phyloP scores from a whole-genome alignment of 2,888 invertebrate species.

The Tuta absoluta region DNA sequence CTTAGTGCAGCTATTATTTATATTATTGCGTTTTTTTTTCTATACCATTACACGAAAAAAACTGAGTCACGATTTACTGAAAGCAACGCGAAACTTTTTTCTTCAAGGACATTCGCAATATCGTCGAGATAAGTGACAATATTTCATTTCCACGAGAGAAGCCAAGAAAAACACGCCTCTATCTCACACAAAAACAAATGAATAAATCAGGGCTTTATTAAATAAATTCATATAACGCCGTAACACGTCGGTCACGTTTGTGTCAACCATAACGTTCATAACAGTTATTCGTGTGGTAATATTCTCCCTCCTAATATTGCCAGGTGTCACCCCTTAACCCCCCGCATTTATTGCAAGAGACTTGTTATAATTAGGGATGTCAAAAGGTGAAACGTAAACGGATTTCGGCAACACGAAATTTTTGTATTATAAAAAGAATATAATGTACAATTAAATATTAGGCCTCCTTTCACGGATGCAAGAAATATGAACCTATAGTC shows the following conservation, averaged over 20 bases:
- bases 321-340: slow-evolving; percentile 70
- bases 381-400: not conserved
- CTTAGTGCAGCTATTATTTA: too few species aligned
- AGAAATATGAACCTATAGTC: too few species aligned
- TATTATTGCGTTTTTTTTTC: too few species aligned
- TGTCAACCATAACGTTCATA: slow-evolving; percentile 62
- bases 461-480: too few species aligned
- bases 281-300: slow-evolving; percentile 60
- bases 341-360: slow-evolving; percentile 62
- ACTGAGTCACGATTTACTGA: too few species aligned
- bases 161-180: slow-evolving; percentile 7
- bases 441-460: too few species aligned
- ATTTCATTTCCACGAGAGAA: slow-evolving; percentile 3
- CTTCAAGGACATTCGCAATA: not conserved
- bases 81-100: too few species aligned
- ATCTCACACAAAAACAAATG: slow-evolving; percentile 21
- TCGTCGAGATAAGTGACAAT: not conserved
- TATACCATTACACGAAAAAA: too few species aligned
- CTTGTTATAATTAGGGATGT: slow-evolving; percentile 52
- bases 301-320: slow-evolving; percentile 69
- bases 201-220: slow-evolving; percentile 28
- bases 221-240: slow-evolving; percentile 50
- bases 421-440: not conserved
- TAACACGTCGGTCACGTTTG: slow-evolving; percentile 49
- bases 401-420: not conserved